These are phyloP conservation scores for Heliconius nattereri DNA, from an alignment of 1,140 invertebrate genomes.

Conservation along the genomic window DNA sequence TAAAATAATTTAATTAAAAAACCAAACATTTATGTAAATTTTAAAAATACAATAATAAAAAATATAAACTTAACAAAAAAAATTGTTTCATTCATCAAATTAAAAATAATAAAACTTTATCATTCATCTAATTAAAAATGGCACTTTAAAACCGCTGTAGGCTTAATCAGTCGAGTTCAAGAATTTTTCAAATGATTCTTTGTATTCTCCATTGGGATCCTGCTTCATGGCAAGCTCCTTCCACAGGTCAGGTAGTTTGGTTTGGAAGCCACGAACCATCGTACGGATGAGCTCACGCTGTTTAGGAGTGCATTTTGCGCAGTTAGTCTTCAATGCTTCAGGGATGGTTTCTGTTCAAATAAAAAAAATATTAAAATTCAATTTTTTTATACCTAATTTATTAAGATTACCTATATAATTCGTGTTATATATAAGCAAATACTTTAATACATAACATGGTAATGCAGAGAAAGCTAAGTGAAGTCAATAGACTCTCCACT, in stretches of 20 bases:
- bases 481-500: no score
- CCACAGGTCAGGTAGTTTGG: conserved; percentile 32
- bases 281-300: conserved; percentile 37
- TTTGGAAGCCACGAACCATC: conserved; percentile 27
- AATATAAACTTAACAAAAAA: not conserved
- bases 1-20: no score
- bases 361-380: conserved; percentile 2
- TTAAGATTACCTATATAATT: no score
- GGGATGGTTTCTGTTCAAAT: conserved; percentile 35
- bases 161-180: conserved; percentile 46
- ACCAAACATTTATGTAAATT: not conserved
- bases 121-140: not conserved
- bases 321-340: conserved; percentile 36
- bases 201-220: conserved; percentile 39
- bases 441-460: no score
- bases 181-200: conserved; percentile 36
- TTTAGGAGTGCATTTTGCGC: conserved; percentile 42
- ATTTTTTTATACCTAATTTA: not conserved
- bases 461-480: no score
- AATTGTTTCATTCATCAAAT: not conserved
- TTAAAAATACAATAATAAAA: not conserved
- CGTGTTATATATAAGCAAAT: no score
- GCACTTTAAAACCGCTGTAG: not conserved
- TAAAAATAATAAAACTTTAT: not conserved
- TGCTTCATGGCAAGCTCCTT: conserved; percentile 30